Percentiles rank a stretch among this genome's conserved stretches.
phyloP scores from a whole-genome alignment of 2,888 invertebrate genomes.

The Formica aserva region DNA sequence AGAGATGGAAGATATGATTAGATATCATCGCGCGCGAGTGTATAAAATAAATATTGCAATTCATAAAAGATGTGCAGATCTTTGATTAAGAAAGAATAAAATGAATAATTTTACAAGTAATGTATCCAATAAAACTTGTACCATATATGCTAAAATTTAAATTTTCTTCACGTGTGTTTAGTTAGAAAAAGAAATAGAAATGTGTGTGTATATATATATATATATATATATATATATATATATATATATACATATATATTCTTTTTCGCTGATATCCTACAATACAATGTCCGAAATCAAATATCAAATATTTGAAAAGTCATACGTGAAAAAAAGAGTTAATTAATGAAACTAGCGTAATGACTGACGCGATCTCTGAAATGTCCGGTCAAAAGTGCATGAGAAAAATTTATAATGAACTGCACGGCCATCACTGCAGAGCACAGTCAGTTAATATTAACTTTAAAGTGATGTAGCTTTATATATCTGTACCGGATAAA shows the following conservation, averaged over 20 bases:
- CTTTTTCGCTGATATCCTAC: neutral
- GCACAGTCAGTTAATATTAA: slow-evolving; percentile 29
- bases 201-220: neutral
- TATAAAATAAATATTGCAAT: slow-evolving; percentile 8
- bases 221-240: too few relatives aligned
- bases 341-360: slow-evolving; percentile 32
- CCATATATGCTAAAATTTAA: neutral
- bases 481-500: neutral
- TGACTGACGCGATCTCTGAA: slow-evolving; percentile 11
- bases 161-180: neutral
- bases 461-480: neutral
- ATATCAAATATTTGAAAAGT: slow-evolving; percentile 1
- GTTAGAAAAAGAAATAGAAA: neutral
- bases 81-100: neutral
- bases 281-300: neutral
- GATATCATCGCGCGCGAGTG: neutral
- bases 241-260: neutral
- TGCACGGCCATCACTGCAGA: neutral
- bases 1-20: slow-evolving; percentile 28
- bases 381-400: slow-evolving; percentile 16
- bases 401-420: slow-evolving; percentile 6
- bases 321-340: slow-evolving; percentile 3
- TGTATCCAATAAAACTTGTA: neutral
- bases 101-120: neutral
- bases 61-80: neutral